These are phyloP conservation scores for Caloenas nicobarica DNA, from an alignment of 2,113 vertebrate genomes.

Conservation along the genomic window DNA sequence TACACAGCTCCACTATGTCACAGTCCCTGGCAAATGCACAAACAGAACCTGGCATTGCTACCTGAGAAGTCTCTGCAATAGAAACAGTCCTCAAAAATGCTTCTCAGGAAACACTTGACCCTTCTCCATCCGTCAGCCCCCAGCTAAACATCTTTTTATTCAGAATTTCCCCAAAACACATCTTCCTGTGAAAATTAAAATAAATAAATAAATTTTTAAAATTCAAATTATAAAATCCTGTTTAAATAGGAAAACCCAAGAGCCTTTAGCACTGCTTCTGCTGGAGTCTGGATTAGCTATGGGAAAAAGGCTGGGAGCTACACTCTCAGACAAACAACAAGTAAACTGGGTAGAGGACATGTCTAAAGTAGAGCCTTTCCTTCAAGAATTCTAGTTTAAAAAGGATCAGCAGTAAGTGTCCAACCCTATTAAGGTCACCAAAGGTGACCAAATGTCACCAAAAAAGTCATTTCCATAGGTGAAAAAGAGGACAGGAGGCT, in stretches of 20 bases:
- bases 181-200: neutral
- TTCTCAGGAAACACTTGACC: neutral
- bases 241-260: neutral
- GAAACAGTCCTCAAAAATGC: neutral
- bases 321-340: neutral
- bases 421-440: neutral
- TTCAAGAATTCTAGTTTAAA: neutral
- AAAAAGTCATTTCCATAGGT: neutral
- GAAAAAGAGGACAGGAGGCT: neutral
- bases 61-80: neutral
- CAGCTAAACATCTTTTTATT: neutral
- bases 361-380: neutral
- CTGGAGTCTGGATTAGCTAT: neutral
- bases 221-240: neutral
- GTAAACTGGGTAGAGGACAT: neutral
- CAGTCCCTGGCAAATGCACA: neutral
- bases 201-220: too few species aligned
- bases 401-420: neutral
- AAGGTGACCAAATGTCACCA: too few species aligned
- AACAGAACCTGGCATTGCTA: neutral
- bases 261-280: neutral
- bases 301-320: neutral
- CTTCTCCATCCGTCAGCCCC: neutral
- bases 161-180: neutral
- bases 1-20: neutral